These are phyloP conservation scores for Oncorhynchus keta DNA, from an alignment of 2,113 vertebrate species.

Conservation along the genomic window DNA sequence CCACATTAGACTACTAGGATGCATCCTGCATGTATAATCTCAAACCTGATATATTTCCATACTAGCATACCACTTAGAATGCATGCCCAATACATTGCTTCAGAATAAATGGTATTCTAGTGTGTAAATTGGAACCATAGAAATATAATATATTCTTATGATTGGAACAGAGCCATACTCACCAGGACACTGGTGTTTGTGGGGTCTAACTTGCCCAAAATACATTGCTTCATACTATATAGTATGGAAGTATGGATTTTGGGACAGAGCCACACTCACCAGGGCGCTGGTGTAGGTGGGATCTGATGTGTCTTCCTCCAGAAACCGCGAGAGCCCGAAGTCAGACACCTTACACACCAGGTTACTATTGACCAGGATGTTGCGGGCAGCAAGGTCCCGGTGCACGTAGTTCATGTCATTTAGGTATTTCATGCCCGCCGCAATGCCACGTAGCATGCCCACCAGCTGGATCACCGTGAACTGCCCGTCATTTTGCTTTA, in stretches of 20 bases:
- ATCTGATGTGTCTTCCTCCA: slow-evolving; percentile 94
- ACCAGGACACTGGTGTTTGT: slow-evolving; percentile 96
- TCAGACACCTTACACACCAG: slow-evolving; percentile 96
- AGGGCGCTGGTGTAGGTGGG: slow-evolving; percentile 95
- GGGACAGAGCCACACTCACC: slow-evolving; percentile 70
- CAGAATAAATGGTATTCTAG: too few relatives aligned
- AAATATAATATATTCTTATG: too few relatives aligned
- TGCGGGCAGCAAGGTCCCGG: slow-evolving; percentile 90
- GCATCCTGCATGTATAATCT: neutral
- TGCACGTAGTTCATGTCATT: slow-evolving; percentile 97
- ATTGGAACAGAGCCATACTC: slow-evolving; percentile 42
- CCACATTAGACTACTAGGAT: too few relatives aligned
- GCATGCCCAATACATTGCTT: too few relatives aligned
- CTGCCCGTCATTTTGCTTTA: slow-evolving; percentile 94
- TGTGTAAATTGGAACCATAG: too few relatives aligned
- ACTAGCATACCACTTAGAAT: neutral
- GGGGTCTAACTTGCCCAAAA: slow-evolving; percentile 87
- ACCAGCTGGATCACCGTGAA: slow-evolving; percentile 97
- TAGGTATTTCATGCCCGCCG: slow-evolving; percentile 93
- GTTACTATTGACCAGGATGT: slow-evolving; percentile 98
- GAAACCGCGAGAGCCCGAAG: slow-evolving; percentile 92
- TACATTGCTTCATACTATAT: too few relatives aligned
- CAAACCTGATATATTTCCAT: neutral
- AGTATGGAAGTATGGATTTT: neutral
- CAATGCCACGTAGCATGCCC: slow-evolving; percentile 93